Evolutionary conservation across 2,797 vertebrate genomes (phyloP).

Genomic region (Cygnus olor): DNA sequence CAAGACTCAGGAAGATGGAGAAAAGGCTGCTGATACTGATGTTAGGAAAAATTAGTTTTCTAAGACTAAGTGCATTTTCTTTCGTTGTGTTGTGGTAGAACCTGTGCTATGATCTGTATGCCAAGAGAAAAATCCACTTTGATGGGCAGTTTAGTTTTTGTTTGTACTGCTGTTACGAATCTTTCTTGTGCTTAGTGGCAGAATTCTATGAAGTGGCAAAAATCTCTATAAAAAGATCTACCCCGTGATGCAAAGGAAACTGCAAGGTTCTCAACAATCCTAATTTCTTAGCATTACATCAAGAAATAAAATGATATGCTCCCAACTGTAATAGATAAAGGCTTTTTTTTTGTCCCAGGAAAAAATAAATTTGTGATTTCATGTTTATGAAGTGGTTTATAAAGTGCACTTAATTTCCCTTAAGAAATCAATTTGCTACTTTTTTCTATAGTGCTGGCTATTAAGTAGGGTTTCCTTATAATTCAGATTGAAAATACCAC

Average conservation of each 20-base stretch:
- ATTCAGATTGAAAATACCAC: background rate
- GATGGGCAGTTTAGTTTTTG: slow-evolving; percentile 19
- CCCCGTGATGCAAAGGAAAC: background rate
- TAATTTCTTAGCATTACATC: background rate
- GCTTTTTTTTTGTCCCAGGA: background rate
- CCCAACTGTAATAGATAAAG: background rate
- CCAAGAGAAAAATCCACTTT: background rate
- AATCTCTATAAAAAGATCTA: background rate
- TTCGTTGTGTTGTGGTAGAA: slow-evolving; percentile 45
- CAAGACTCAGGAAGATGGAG: slow-evolving; percentile 58
- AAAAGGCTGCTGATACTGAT: slow-evolving; percentile 53
- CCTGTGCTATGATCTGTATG: background rate
- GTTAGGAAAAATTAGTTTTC: slow-evolving; percentile 63
- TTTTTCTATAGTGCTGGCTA: background rate
- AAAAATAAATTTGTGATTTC: background rate
- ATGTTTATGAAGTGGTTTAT: background rate
- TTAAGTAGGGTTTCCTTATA: background rate
- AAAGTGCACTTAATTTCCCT: background rate
- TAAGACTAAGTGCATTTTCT: slow-evolving; percentile 17
- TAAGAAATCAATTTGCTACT: background rate
- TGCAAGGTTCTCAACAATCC: background rate
- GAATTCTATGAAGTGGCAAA: slow-evolving; percentile 18
- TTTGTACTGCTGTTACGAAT: background rate
- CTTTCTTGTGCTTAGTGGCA: slow-evolving; percentile 40
- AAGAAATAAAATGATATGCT: background rate